Evolutionary conservation across 2,888 invertebrate species (phyloP).

Genomic region (Cryptocephalus primarius): DNA sequence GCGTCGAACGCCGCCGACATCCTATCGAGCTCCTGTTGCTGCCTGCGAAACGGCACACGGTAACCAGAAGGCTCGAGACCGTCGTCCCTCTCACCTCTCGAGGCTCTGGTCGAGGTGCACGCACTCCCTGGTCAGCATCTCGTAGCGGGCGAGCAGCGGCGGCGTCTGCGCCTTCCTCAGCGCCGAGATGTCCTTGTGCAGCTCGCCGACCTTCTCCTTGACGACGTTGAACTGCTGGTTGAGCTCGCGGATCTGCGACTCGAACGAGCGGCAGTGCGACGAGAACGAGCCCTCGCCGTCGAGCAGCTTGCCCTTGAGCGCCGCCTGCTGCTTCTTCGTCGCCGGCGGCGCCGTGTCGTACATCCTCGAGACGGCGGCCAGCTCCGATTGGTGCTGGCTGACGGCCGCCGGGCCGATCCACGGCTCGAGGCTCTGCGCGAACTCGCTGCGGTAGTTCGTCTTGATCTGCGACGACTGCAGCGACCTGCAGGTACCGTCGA

Average conservation of each 20-base stretch:
- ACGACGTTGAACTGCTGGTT: slow-evolving; percentile 49
- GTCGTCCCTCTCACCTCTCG: slow-evolving; percentile 33
- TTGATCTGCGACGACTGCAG: slow-evolving; percentile 42
- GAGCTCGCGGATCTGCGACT: slow-evolving; percentile 47
- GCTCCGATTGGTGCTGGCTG: slow-evolving; percentile 34
- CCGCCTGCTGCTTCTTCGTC: slow-evolving; percentile 33
- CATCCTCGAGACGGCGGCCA: slow-evolving; percentile 31
- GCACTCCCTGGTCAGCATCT: slow-evolving; percentile 47
- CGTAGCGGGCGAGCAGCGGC: slow-evolving; percentile 37
- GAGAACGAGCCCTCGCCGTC: slow-evolving; percentile 50
- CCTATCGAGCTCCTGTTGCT: slow-evolving; percentile 50
- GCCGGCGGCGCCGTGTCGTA: slow-evolving; percentile 32
- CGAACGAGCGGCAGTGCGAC: slow-evolving; percentile 50
- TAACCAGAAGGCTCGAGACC: background rate
- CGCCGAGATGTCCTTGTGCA: slow-evolving; percentile 56
- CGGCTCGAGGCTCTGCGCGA: slow-evolving; percentile 50
- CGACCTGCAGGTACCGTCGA: slow-evolving; percentile 33
- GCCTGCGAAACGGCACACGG: no score
- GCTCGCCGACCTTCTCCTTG: slow-evolving; percentile 53
- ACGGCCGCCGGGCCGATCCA: slow-evolving; percentile 43
- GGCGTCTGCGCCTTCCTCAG: slow-evolving; percentile 41
- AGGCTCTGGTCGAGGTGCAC: slow-evolving; percentile 48
- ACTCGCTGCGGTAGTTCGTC: slow-evolving; percentile 53
- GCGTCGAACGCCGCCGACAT: slow-evolving; percentile 49
- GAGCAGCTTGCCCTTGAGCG: slow-evolving; percentile 34